phyloP scores from a whole-genome alignment of 2,888 invertebrate genomes.

The Harpagoxenus sublaevis region DNA sequence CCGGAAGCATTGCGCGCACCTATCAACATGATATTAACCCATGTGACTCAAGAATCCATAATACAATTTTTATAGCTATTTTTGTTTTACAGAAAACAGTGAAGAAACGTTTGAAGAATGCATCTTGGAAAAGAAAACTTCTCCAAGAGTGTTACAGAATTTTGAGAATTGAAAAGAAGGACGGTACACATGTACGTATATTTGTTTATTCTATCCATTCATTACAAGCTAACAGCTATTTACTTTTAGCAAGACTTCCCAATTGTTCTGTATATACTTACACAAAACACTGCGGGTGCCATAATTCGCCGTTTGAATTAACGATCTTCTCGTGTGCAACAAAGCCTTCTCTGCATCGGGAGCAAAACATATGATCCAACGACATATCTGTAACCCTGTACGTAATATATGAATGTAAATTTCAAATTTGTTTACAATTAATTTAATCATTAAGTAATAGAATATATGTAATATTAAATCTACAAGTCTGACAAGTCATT shows the following conservation, averaged over 20 bases:
- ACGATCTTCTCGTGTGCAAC: conserved; percentile 99
- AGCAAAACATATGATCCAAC: conserved; percentile 96
- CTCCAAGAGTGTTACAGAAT: neutral
- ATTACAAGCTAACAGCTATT: neutral
- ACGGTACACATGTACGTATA: neutral
- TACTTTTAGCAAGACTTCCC: neutral
- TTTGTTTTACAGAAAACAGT: neutral
- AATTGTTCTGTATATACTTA: conserved; percentile 87
- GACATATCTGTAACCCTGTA: conserved; percentile 90
- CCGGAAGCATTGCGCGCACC: conserved; percentile 99
- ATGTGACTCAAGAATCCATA: neutral
- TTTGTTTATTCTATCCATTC: neutral
- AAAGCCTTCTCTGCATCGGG: conserved; percentile 98
- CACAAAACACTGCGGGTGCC: conserved; percentile 99
- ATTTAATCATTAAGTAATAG: neutral
- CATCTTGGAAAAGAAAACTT: neutral
- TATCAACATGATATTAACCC: conserved; percentile 81
- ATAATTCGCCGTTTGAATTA: conserved; percentile 98
- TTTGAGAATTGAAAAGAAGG: neutral
- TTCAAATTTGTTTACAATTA: neutral
- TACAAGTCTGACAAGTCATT: neutral
- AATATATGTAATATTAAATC: conserved; percentile 9
- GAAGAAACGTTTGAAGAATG: neutral
- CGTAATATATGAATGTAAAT: conserved; percentile 4
- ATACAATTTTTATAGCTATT: conserved; percentile 16